phyloP scores from a whole-genome alignment of 2,888 invertebrate genomes.

The Geotrupes spiniger region DNA sequence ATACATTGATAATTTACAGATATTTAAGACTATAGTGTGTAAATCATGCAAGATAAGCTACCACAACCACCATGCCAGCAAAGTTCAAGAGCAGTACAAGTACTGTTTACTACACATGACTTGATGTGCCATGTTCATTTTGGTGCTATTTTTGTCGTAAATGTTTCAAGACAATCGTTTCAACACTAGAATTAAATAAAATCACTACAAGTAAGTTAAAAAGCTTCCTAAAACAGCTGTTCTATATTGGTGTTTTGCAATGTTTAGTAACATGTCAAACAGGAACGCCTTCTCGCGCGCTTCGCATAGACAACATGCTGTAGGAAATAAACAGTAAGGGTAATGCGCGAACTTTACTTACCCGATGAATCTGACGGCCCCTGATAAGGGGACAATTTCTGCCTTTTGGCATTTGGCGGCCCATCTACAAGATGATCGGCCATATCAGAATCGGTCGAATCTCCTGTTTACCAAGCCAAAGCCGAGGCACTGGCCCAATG shows the following conservation, averaged over 20 bases:
- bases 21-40: slow-evolving; percentile 10
- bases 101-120: slow-evolving; percentile 31
- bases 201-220: slow-evolving; percentile 15
- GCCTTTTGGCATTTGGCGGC: slow-evolving; percentile 91
- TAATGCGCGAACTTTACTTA: slow-evolving; percentile 53
- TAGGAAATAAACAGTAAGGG: slow-evolving; percentile 24
- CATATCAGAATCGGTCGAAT: slow-evolving; percentile 58
- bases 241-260: slow-evolving; percentile 34
- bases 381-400: slow-evolving; percentile 85
- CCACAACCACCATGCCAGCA: slow-evolving; percentile 33
- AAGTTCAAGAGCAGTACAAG: slow-evolving; percentile 35
- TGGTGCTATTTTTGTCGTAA: slow-evolving; percentile 15
- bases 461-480: slow-evolving; percentile 61
- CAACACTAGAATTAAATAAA: slow-evolving; percentile 12
- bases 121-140: slow-evolving; percentile 15
- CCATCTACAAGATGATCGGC: slow-evolving; percentile 93
- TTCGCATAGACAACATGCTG: slow-evolving; percentile 34
- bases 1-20: slow-evolving; percentile 16
- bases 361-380: slow-evolving; percentile 78
- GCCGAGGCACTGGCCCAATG: slow-evolving; percentile 56
- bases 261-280: slow-evolving; percentile 37
- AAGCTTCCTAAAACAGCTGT: slow-evolving; percentile 32
- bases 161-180: slow-evolving; percentile 12
- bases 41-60: slow-evolving; percentile 24
- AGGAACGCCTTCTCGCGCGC: slow-evolving; percentile 47